Evolutionary conservation across 1,140 invertebrate species (phyloP).

Genomic region (Cecropterus lyciades): DNA sequence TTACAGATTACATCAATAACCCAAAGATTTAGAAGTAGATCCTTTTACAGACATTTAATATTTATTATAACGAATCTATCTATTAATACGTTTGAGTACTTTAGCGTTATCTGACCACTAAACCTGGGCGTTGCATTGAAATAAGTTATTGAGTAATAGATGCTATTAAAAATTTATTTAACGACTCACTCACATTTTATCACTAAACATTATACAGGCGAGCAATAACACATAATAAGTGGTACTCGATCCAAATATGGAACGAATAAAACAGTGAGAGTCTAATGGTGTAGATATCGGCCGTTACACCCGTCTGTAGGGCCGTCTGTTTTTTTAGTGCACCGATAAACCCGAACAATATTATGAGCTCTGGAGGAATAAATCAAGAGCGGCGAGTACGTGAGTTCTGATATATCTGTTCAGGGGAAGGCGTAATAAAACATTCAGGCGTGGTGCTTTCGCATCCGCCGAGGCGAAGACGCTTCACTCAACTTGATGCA

Average conservation of each 20-base stretch:
- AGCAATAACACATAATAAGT: slow-evolving; percentile 59
- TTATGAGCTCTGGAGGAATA: slow-evolving; percentile 39
- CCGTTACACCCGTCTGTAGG: slow-evolving; percentile 50
- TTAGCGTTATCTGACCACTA: slow-evolving; percentile 32
- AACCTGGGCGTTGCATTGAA: slow-evolving; percentile 29
- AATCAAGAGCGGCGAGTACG: slow-evolving; percentile 40
- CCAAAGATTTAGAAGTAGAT: slow-evolving; percentile 1
- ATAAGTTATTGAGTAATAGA: slow-evolving; percentile 29
- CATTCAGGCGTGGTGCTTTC: slow-evolving; percentile 57
- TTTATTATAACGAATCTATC: slow-evolving; percentile 17
- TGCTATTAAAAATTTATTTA: slow-evolving; percentile 40
- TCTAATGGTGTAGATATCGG: slow-evolving; percentile 62
- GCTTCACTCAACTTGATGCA: slow-evolving; percentile 52
- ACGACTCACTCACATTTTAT: slow-evolving; percentile 60
- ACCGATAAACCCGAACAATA: slow-evolving; percentile 51
- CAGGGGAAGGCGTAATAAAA: slow-evolving; percentile 63
- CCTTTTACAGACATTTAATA: slow-evolving; percentile 16
- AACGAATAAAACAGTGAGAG: slow-evolving; percentile 53
- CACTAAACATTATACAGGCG: slow-evolving; percentile 56
- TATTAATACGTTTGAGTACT: slow-evolving; percentile 21
- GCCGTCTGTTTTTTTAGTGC: slow-evolving; percentile 59
- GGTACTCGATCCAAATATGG: slow-evolving; percentile 55
- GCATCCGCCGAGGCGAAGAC: slow-evolving; percentile 56
- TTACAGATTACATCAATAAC: slow-evolving; percentile 8
- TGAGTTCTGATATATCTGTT: slow-evolving; percentile 56